These are phyloP conservation scores for Tetramorium parvispinum DNA, from an alignment of 1,140 invertebrate genomes.

Conservation along the genomic window DNA sequence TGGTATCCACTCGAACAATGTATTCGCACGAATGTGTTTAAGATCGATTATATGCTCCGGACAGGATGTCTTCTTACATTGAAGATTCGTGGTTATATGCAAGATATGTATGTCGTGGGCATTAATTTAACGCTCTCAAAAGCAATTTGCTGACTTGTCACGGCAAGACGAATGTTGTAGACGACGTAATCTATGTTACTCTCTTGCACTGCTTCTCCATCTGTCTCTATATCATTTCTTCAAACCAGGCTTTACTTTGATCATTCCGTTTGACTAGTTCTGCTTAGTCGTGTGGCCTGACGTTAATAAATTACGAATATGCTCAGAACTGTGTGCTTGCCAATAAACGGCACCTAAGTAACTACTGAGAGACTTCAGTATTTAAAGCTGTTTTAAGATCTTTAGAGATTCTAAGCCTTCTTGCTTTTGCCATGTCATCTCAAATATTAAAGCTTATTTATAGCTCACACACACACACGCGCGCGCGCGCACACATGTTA, in stretches of 20 bases:
- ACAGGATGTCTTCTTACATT: slow-evolving; percentile 51
- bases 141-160: slow-evolving; percentile 77
- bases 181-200: slow-evolving; percentile 62
- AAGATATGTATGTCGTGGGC: slow-evolving; percentile 47
- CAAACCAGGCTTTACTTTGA: not conserved
- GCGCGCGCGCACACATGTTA: too few species aligned
- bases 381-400: slow-evolving; percentile 19
- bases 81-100: slow-evolving; percentile 43
- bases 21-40: slow-evolving; percentile 4
- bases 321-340: slow-evolving; percentile 9
- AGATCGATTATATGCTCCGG: slow-evolving; percentile 21
- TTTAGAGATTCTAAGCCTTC: not conserved
- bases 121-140: slow-evolving; percentile 75
- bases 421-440: not conserved
- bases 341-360: not conserved
- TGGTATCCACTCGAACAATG: not conserved
- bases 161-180: slow-evolving; percentile 71
- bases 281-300: slow-evolving; percentile 19
- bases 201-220: slow-evolving; percentile 13
- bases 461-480: too few species aligned
- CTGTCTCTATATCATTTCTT: slow-evolving; percentile 52
- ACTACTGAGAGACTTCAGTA: not conserved
- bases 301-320: slow-evolving; percentile 62
- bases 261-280: slow-evolving; percentile 18
- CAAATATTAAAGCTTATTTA: slow-evolving; percentile 18